A percentile compares a stretch with the other conserved stretches of the same genome.
phyloP scores from a whole-genome alignment of 2,797 vertebrate genomes.

The Platalea minor region DNA sequence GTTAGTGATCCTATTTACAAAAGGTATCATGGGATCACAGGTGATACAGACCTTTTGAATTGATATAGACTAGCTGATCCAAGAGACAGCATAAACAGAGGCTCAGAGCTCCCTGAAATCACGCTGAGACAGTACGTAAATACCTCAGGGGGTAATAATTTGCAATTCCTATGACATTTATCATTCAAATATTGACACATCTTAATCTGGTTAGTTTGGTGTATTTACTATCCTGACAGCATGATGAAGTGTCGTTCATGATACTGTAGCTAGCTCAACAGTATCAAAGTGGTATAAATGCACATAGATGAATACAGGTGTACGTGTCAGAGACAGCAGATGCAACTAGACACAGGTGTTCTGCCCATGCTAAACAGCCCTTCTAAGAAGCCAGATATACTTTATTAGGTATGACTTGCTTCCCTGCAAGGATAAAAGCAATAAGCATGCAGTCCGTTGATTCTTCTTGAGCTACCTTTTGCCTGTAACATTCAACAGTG shows the following conservation, averaged over 20 bases:
- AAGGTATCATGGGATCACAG: not conserved
- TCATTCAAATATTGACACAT: not conserved
- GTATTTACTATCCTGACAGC: not conserved
- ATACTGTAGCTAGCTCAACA: not conserved
- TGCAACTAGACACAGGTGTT: not conserved
- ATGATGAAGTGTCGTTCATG: not conserved
- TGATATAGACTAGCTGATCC: constrained; percentile 20
- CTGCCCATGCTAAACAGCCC: not conserved
- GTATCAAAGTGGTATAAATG: not conserved
- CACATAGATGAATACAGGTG: not conserved
- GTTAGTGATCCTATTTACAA: constrained; percentile 51
- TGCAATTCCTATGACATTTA: not conserved
- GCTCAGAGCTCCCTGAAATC: not conserved
- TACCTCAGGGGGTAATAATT: not conserved
- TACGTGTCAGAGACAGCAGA: not conserved
- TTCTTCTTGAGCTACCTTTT: not conserved
- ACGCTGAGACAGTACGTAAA: not conserved
- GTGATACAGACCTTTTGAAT: constrained; percentile 13
- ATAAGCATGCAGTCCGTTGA: not conserved
- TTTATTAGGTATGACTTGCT: not conserved
- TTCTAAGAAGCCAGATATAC: not conserved
- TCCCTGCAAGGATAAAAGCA: not conserved
- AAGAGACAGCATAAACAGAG: not conserved
- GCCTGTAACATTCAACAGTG: not conserved
- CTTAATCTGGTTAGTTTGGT: accelerated